A percentile compares a stretch with the other conserved stretches of the same genome.
phyloP scores from a whole-genome alignment of 1,140 invertebrate genomes.

The Temnothorax longispinosus region DNA sequence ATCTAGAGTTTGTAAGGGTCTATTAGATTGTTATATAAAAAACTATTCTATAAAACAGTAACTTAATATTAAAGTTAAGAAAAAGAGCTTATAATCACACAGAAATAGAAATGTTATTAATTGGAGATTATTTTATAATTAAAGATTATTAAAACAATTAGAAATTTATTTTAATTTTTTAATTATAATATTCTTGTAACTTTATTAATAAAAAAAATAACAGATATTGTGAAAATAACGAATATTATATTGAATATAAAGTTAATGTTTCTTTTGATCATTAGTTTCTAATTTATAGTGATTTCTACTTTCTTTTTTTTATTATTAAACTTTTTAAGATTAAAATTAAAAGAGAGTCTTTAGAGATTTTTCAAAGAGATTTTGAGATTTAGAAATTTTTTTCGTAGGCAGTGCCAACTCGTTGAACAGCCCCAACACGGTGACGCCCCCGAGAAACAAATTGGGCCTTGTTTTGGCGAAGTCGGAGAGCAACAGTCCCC shows the following conservation, averaged over 20 bases:
- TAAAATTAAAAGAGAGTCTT: background rate
- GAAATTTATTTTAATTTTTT: background rate
- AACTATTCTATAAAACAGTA: background rate
- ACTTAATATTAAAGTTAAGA: background rate
- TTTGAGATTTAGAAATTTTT: background rate
- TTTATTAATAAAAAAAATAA: background rate
- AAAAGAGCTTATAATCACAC: background rate
- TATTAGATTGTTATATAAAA: background rate
- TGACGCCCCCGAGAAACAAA: constrained; percentile 83
- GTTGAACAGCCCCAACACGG: constrained; percentile 80
- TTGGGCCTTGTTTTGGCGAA: constrained; percentile 81
- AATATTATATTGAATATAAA: background rate
- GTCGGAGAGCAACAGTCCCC: constrained; percentile 81
- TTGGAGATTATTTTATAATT: background rate
- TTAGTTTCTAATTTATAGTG: background rate
- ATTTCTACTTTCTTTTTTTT: background rate
- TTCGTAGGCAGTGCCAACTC: constrained; percentile 82
- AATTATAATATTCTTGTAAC: constrained; percentile 1
- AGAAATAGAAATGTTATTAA: background rate
- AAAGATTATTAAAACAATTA: background rate
- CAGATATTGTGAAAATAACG: background rate
- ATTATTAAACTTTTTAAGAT: background rate
- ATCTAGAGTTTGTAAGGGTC: constrained; percentile 88
- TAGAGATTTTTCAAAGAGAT: background rate
- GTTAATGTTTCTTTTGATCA: background rate